Percentiles rank a stretch among this genome's conserved stretches.
Conservation (phyloP, 2,797 vertebrate genomes). For the Limosa lapponica region DNA sequence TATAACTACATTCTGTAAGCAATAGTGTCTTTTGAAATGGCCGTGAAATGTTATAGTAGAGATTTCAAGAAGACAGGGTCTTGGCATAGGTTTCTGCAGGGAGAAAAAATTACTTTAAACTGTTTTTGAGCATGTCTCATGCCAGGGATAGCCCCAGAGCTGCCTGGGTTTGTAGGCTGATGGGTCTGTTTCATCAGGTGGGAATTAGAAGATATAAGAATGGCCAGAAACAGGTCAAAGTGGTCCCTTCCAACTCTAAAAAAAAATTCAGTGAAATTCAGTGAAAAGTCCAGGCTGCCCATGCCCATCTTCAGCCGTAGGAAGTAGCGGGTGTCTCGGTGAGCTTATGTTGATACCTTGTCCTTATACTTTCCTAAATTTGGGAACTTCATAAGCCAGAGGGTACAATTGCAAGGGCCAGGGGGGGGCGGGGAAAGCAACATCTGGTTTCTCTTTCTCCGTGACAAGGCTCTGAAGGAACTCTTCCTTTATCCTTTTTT, state of each 20-base stretch:
- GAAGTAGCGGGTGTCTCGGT: background rate
- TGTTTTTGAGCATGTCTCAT: background rate
- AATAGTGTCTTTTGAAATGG: background rate
- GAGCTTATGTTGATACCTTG: background rate
- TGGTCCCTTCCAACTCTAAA: too few relatives aligned
- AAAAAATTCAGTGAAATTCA: too few relatives aligned
- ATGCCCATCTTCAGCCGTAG: background rate
- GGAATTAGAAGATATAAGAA: background rate
- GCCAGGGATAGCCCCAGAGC: background rate
- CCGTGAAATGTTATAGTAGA: background rate
- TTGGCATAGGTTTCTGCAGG: background rate
- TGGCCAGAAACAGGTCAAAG: background rate
- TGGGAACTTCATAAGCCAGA: background rate
- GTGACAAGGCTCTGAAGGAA: background rate
- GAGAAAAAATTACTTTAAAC: background rate
- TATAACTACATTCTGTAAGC: conserved; percentile 27
- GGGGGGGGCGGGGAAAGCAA: too few relatives aligned
- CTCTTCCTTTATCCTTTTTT: background rate
- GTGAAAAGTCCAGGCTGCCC: background rate
- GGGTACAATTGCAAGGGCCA: background rate
- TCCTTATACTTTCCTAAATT: background rate
- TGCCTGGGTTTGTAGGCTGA: background rate
- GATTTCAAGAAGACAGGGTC: conserved; percentile 6
- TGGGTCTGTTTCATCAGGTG: background rate
- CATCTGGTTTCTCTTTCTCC: background rate